Evolutionary conservation across 2,113 vertebrate species (phyloP).

Genomic region (Bambusicola thoracicus): DNA sequence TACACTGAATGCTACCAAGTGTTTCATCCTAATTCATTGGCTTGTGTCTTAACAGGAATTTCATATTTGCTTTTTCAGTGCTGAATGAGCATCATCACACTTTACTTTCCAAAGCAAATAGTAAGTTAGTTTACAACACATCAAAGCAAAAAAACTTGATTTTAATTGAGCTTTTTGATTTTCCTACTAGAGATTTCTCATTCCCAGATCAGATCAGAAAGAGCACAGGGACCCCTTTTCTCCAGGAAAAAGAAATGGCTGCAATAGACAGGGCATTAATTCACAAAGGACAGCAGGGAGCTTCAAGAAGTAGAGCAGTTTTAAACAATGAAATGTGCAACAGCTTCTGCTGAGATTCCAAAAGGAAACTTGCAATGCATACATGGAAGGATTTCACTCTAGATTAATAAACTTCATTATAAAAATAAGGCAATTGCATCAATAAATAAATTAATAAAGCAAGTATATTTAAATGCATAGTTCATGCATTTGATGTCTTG

Average conservation of each 20-base stretch:
- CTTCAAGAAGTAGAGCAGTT: neutral
- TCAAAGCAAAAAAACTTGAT: neutral
- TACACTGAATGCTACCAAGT: neutral
- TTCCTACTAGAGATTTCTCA: neutral
- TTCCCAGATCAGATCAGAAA: neutral
- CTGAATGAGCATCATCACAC: neutral
- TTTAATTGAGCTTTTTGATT: neutral
- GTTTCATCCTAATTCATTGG: neutral
- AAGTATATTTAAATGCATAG: neutral
- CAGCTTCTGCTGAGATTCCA: neutral
- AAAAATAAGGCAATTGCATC: constrained; percentile 35
- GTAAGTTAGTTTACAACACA: neutral
- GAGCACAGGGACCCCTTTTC: neutral
- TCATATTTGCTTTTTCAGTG: neutral
- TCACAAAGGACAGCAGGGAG: neutral
- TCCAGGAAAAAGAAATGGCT: neutral
- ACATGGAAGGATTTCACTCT: neutral
- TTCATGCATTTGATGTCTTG: neutral
- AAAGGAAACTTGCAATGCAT: neutral
- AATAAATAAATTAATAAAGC: constrained; percentile 38
- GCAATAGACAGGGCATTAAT: neutral
- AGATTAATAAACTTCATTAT: constrained; percentile 19
- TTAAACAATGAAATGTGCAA: constrained; percentile 42
- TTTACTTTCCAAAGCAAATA: neutral
- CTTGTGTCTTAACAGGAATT: neutral